A percentile compares a stretch with the other conserved stretches of the same genome.
These are phyloP conservation scores for Amphipoea oculea DNA, from an alignment of 2,888 invertebrate species.

Conservation along the genomic window DNA sequence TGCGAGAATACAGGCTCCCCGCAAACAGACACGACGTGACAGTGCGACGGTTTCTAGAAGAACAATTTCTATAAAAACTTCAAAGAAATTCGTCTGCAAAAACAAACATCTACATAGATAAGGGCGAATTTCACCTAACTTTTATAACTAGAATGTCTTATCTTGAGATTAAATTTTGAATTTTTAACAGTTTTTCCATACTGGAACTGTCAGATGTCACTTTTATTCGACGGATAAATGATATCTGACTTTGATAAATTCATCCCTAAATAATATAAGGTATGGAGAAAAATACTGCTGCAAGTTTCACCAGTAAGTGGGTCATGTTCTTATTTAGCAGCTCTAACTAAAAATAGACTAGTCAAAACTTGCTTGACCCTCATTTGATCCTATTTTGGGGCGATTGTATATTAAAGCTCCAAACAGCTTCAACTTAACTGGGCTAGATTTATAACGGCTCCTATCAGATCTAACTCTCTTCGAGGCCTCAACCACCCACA, in stretches of 20 bases:
- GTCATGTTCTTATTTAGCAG: background rate
- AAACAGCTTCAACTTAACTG: constrained; percentile 20
- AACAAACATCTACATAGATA: too few species aligned
- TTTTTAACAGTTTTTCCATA: too few species aligned
- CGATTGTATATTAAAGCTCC: constrained; percentile 35
- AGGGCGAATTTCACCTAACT: too few species aligned
- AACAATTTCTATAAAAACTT: too few species aligned
- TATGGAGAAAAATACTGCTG: background rate
- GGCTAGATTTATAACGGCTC: constrained; percentile 40
- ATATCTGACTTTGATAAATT: too few species aligned
- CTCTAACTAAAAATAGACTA: constrained; percentile 6
- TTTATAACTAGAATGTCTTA: too few species aligned
- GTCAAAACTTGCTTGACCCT: constrained; percentile 39
- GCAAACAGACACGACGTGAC: too few species aligned
- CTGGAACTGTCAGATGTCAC: too few species aligned
- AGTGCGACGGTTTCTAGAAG: too few species aligned
- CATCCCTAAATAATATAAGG: background rate
- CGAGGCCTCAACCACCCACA: constrained; percentile 44
- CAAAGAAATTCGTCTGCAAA: too few species aligned
- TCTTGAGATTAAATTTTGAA: too few species aligned
- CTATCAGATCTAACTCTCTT: constrained; percentile 47
- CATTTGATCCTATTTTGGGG: constrained; percentile 44
- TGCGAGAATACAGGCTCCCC: background rate
- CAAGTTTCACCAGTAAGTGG: background rate
- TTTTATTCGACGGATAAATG: too few species aligned